phyloP scores from a whole-genome alignment of 2,113 vertebrate species.

The Ranitomeya variabilis region DNA sequence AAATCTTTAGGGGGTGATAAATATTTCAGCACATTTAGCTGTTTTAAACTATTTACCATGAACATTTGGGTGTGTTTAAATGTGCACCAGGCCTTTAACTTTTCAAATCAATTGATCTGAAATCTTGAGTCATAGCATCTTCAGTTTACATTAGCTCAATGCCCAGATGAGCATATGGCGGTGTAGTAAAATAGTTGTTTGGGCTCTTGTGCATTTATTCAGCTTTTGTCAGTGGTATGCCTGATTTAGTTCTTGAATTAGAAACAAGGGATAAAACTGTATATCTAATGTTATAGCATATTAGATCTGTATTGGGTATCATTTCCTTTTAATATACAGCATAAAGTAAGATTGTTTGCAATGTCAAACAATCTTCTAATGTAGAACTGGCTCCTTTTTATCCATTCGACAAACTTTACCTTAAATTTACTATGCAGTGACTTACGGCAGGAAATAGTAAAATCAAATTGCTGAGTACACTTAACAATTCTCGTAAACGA shows the following conservation, averaged over 20 bases:
- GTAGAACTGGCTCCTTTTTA: not conserved
- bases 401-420: not conserved
- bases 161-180: slow-evolving; percentile 28
- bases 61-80: slow-evolving; percentile 47
- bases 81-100: slow-evolving; percentile 38
- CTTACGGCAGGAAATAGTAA: slow-evolving; percentile 25
- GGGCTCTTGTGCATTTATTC: not conserved
- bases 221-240: not conserved
- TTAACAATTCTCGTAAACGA: not conserved
- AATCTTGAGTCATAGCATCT: slow-evolving; percentile 20
- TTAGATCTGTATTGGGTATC: not conserved
- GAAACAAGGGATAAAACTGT: not conserved
- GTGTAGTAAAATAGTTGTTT: not conserved
- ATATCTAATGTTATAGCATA: not conserved
- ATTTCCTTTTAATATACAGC: not conserved
- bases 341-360: not conserved
- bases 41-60: slow-evolving; percentile 28
- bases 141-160: slow-evolving; percentile 24
- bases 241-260: not conserved
- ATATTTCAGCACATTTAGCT: slow-evolving; percentile 42
- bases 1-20: slow-evolving; percentile 30
- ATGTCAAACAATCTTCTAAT: not conserved
- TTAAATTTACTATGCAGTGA: slow-evolving; percentile 21
- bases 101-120: slow-evolving; percentile 36
- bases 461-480: slow-evolving; percentile 10